Evolutionary conservation across 2,797 vertebrate species (phyloP), one percentile per base, ranked within the genome.

Genomic region (Sciurus vulgaris): DNA sequence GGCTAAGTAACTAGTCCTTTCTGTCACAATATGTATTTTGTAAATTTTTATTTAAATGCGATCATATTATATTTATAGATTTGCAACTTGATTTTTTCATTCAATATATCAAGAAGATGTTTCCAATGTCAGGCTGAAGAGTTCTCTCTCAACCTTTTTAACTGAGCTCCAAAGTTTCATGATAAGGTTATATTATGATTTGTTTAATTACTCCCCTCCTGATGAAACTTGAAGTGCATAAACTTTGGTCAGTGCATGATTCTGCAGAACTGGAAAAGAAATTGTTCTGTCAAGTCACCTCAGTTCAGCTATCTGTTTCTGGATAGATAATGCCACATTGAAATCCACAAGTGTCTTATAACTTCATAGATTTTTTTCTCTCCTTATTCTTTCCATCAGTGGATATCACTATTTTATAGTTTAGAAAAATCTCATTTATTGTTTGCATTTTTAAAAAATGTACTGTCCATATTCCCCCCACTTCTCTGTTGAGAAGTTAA

Each of bases 351-450:
- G 35, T 56, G 51, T 17, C 81, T 65, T 91, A 41, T 65, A 86
- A 81, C 65, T 38, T 56, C 24, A 63, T 41, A 78, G 56, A 51
- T 61, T 54, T 91, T 69, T 69, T 76, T 54, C 44, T 51, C 30
- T 41, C 33, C 22, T 12, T 54, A 79, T 49, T 59, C 38, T 77
- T 54, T 54, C 59, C 20, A 44, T 20, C 20, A 35, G 24, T 47
- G 18, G 47, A 38, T 83, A 49, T 24, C 15, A 47, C 38, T 61
- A 95, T 59, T 95, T 95, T 74, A 87, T 41, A 76, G 61, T 54
- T 56, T 22, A 49, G n/a, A 51, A 26, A 54, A 69, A 86, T 56
- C 35, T 73, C 41, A 17, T 47, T 83, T 51, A 24, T 49, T n/a
- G 70, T 49, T 72, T 61, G 14, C 17, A n/a, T 84, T 38, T 38